Evolutionary conservation across 2,797 vertebrate species (phyloP).

Genomic region (Phoeniculus purpureus): DNA sequence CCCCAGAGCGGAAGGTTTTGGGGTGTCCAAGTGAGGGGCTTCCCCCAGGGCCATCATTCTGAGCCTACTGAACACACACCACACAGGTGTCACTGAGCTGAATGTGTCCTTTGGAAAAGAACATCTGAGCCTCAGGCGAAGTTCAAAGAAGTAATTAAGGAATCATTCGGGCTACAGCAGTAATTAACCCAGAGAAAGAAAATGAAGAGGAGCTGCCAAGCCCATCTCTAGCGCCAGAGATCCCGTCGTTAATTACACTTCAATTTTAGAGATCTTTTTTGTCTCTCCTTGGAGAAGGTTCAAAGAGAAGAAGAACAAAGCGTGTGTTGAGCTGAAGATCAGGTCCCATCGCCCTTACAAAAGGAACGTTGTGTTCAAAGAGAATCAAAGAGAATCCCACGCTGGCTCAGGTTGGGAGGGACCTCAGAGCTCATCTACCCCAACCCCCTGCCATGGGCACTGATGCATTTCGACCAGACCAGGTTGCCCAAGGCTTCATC

Average conservation of each 20-base stretch:
- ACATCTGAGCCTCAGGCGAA: neutral
- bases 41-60: neutral
- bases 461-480: too few species aligned
- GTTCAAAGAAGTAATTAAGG: slow-evolving; percentile 26
- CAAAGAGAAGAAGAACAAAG: slow-evolving; percentile 5
- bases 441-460: too few species aligned
- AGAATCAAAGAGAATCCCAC: neutral
- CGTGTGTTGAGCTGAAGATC: neutral
- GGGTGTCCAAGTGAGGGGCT: neutral
- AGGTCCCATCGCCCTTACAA: neutral
- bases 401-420: too few species aligned
- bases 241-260: neutral
- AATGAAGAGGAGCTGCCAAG: neutral
- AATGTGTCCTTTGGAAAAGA: neutral
- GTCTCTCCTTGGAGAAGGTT: slow-evolving; percentile 5
- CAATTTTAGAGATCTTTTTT: neutral
- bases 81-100: neutral
- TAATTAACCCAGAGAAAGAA: neutral
- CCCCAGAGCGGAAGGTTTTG: neutral
- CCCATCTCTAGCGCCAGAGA: neutral
- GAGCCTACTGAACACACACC: neutral
- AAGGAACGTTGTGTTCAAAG: neutral
- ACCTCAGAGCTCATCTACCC: too few species aligned
- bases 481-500: too few species aligned
- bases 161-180: neutral